Percentiles rank a stretch among this genome's conserved stretches.
Evolutionary conservation across 2,113 vertebrate genomes (phyloP).

Genomic region (Cettia cetti): DNA sequence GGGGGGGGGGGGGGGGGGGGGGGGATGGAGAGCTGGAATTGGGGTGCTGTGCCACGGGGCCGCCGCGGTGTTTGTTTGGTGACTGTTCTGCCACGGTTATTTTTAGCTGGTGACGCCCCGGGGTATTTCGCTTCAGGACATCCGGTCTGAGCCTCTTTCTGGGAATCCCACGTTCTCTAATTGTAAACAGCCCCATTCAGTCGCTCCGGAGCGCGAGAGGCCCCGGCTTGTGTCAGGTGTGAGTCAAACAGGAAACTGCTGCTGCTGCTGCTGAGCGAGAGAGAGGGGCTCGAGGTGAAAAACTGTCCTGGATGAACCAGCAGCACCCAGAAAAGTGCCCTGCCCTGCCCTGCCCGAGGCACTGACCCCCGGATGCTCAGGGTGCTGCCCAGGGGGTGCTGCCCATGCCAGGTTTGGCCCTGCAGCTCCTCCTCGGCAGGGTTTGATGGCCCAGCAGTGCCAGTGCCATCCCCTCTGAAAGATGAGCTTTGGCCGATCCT

Average conservation of each 20-base stretch:
- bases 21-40: too few species aligned
- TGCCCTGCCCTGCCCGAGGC: fast-evolving
- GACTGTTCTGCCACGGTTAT: constrained; percentile 56
- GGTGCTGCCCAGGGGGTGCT: not conserved
- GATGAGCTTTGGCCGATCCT: fast-evolving
- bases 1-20: too few species aligned
- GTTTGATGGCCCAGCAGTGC: not conserved
- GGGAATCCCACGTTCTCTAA: constrained; percentile 75
- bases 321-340: too few species aligned
- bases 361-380: fast-evolving
- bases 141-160: constrained; percentile 80
- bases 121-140: constrained; percentile 77
- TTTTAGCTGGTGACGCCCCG: constrained; percentile 75
- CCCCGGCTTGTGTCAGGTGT: constrained; percentile 46
- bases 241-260: constrained; percentile 77
- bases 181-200: constrained; percentile 79
- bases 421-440: fast-evolving
- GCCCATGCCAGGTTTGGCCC: fast-evolving
- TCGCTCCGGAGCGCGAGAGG: not conserved
- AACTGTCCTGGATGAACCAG: fast-evolving
- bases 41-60: not conserved
- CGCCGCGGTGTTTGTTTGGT: not conserved
- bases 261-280: not conserved
- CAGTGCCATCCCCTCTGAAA: not conserved
- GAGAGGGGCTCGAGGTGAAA: fast-evolving